Percentiles rank a stretch among this genome's conserved stretches.
Conservation (phyloP, 2,888 invertebrate species). For the Congeria kusceri region DNA sequence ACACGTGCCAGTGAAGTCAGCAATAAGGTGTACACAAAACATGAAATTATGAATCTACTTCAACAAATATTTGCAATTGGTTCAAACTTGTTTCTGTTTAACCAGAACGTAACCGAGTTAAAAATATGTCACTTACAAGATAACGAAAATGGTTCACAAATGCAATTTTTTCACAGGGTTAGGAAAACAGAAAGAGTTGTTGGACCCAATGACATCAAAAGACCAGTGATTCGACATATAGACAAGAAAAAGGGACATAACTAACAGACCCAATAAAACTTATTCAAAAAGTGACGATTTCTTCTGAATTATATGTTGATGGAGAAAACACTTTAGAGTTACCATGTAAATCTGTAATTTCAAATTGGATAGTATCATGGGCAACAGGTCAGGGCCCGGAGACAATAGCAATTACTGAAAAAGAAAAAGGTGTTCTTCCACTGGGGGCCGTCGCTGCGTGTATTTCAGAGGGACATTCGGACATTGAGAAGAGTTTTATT, state of each 20-base stretch:
- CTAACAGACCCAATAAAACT: background rate
- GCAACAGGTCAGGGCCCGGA: constrained; percentile 51
- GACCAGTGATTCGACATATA: background rate
- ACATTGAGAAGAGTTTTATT: background rate
- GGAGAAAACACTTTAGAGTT: background rate
- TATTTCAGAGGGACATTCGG: constrained; percentile 16
- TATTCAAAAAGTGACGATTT: constrained; percentile 12
- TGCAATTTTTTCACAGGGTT: background rate
- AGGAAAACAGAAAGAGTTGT: no score
- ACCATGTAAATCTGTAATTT: background rate
- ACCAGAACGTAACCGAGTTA: constrained; percentile 78
- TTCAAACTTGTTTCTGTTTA: constrained; percentile 80
- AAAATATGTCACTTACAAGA: constrained; percentile 72
- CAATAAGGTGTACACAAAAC: constrained; percentile 66
- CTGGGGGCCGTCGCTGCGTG: constrained; percentile 58
- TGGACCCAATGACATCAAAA: no score
- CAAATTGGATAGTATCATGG: constrained; percentile 64
- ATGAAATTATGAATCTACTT: constrained; percentile 74
- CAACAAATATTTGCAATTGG: constrained; percentile 70
- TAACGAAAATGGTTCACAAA: constrained; percentile 4
- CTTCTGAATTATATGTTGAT: background rate
- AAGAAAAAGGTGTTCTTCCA: constrained; percentile 56
- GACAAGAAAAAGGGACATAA: background rate
- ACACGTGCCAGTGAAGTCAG: constrained; percentile 79
- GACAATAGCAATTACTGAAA: constrained; percentile 19